phyloP scores from a whole-genome alignment of 2,113 vertebrate genomes.

The Callaeas wilsoni region DNA sequence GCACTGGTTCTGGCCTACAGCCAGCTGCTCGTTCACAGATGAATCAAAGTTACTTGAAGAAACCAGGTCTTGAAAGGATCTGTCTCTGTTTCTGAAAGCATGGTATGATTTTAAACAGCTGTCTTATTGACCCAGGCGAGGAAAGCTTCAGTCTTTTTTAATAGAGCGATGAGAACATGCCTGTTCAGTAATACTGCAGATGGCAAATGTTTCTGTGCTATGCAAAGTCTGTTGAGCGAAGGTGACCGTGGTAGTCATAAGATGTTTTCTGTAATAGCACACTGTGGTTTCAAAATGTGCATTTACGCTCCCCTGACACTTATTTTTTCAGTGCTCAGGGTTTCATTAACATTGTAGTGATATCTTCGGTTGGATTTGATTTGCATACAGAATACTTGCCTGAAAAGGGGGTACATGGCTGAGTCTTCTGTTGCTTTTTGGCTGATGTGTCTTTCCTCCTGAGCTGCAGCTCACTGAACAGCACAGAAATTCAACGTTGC shows the following conservation, averaged over 20 bases:
- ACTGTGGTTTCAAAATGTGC: neutral
- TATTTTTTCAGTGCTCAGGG: neutral
- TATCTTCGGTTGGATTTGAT: neutral
- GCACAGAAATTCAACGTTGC: neutral
- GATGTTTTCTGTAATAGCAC: neutral
- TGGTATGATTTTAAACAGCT: conserved; percentile 12
- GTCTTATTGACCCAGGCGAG: neutral
- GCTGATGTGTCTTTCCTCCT: neutral
- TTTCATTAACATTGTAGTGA: conserved; percentile 5
- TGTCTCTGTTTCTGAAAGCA: neutral
- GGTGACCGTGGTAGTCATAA: conserved; percentile 5
- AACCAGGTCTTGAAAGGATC: neutral
- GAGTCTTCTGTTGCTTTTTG: neutral
- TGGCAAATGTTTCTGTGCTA: neutral
- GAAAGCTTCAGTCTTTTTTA: neutral
- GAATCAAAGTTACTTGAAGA: neutral
- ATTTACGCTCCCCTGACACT: neutral
- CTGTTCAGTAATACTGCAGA: neutral
- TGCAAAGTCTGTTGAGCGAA: neutral
- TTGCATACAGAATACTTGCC: neutral
- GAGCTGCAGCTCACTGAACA: neutral
- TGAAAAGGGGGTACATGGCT: neutral
- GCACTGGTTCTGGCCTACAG: neutral
- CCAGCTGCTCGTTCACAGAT: neutral
- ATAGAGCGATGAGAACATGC: neutral